phyloP scores from a whole-genome alignment of 2,888 invertebrate species.

The Mimachlamys varia region DNA sequence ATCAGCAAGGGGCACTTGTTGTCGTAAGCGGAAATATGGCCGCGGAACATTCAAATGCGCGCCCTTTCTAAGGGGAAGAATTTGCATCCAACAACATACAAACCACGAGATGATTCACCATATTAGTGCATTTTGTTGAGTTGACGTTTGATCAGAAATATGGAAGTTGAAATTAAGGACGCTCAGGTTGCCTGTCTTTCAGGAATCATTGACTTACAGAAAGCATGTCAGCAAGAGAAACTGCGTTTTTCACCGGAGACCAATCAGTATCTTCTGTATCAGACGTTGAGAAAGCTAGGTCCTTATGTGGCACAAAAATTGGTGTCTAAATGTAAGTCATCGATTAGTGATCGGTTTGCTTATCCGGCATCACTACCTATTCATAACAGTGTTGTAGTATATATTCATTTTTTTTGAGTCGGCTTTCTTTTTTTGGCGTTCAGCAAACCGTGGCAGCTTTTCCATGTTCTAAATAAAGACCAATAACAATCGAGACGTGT shows the following conservation, averaged over 20 bases:
- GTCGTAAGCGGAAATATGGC: slow-evolving; percentile 34
- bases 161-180: slow-evolving; percentile 59
- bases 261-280: slow-evolving; percentile 70
- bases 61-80: slow-evolving; percentile 44
- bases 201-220: slow-evolving; percentile 70
- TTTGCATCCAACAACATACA: neutral
- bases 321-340: slow-evolving; percentile 71
- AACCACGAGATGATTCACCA: neutral
- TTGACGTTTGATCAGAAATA: neutral
- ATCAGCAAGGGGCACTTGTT: neutral
- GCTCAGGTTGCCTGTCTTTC: slow-evolving; percentile 69
- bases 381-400: neutral
- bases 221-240: slow-evolving; percentile 62
- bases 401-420: neutral
- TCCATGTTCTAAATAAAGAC: slow-evolving; percentile 5
- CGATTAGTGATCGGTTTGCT: neutral
- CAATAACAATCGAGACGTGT: neutral
- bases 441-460: neutral
- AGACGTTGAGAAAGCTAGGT: slow-evolving; percentile 74
- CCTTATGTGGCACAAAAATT: slow-evolving; percentile 74
- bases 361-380: neutral
- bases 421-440: neutral
- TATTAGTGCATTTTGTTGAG: neutral
- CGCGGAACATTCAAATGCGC: slow-evolving; percentile 52
- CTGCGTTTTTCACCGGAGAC: slow-evolving; percentile 73